Percentiles rank a stretch among this genome's conserved stretches.
phyloP scores from a whole-genome alignment of 2,888 invertebrate species.

The Cerceris rybyensis region DNA sequence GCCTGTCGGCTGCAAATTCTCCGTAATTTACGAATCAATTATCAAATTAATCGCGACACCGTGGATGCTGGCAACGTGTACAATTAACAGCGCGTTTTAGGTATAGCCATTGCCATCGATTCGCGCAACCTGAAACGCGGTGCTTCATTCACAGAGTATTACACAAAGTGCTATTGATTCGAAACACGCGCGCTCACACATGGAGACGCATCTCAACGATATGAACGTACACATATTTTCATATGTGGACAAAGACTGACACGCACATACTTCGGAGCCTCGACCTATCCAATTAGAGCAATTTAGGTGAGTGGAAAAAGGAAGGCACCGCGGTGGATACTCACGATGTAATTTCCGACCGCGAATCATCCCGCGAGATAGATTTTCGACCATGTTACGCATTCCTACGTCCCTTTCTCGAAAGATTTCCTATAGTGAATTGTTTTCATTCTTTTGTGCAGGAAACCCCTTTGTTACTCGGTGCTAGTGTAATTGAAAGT shows the following conservation, averaged over 20 bases:
- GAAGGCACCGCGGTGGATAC: not conserved
- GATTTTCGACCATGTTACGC: slow-evolving; percentile 14
- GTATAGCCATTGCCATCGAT: slow-evolving; percentile 15
- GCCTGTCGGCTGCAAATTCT: not conserved
- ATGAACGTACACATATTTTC: not conserved
- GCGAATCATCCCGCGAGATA: slow-evolving; percentile 12
- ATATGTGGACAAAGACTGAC: not conserved
- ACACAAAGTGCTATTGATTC: slow-evolving; percentile 51
- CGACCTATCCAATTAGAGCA: slow-evolving; percentile 47
- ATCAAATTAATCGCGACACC: not conserved
- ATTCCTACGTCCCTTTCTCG: not conserved
- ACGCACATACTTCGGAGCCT: not conserved
- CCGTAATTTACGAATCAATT: not conserved
- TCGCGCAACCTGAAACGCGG: slow-evolving; percentile 28
- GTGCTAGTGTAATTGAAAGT: too few relatives aligned
- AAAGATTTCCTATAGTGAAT: not conserved
- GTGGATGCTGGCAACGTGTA: not conserved
- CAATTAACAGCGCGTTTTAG: slow-evolving; percentile 11
- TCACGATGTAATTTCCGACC: not conserved
- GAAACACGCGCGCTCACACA: slow-evolving; percentile 17
- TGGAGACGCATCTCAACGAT: not conserved
- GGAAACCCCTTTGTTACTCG: too few relatives aligned
- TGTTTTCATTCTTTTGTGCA: too few relatives aligned
- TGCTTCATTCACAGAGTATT: slow-evolving; percentile 33
- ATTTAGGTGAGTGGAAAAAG: slow-evolving; percentile 35